Percentiles rank a stretch among this genome's conserved stretches.
These are phyloP conservation scores for Eurytoma adleriae DNA, from an alignment of 2,888 invertebrate species.

Conservation along the genomic window DNA sequence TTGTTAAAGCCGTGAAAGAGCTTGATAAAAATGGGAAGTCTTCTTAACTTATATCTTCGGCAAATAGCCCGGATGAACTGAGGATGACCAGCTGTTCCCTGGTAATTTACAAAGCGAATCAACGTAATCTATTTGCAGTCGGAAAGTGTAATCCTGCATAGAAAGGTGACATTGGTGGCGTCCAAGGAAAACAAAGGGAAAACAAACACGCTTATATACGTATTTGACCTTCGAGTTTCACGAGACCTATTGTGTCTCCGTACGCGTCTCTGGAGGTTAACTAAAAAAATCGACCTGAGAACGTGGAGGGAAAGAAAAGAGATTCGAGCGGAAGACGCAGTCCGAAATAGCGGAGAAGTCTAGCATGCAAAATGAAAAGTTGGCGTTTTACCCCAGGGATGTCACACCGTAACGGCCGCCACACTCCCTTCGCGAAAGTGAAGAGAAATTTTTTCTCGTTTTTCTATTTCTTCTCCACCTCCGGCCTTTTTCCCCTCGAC, in stretches of 20 bases:
- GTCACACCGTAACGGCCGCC: constrained; percentile 1
- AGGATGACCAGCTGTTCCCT: neutral
- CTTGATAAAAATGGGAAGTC: too few relatives aligned
- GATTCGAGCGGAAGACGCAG: neutral
- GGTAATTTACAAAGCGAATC: neutral
- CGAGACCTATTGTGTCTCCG: constrained; percentile 12
- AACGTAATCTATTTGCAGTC: too few relatives aligned
- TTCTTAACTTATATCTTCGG: too few relatives aligned
- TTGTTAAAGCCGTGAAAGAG: neutral
- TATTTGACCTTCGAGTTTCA: constrained; percentile 32
- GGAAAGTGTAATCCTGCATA: too few relatives aligned
- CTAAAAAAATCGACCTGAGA: neutral
- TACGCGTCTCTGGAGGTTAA: neutral
- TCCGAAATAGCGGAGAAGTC: constrained; percentile 16
- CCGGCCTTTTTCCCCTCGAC: neutral
- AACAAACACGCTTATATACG: neutral
- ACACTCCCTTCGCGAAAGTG: constrained; percentile 1
- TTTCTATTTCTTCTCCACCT: neutral
- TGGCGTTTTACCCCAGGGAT: constrained; percentile 27
- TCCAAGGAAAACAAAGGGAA: neutral
- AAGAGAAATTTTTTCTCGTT: constrained; percentile 21
- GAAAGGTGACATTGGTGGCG: neutral
- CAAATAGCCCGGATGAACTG: neutral
- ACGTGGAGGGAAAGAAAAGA: neutral
- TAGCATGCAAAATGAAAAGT: constrained; percentile 48